Evolutionary conservation across 2,113 vertebrate genomes (phyloP).

Genomic region (Channa maculata): DNA sequence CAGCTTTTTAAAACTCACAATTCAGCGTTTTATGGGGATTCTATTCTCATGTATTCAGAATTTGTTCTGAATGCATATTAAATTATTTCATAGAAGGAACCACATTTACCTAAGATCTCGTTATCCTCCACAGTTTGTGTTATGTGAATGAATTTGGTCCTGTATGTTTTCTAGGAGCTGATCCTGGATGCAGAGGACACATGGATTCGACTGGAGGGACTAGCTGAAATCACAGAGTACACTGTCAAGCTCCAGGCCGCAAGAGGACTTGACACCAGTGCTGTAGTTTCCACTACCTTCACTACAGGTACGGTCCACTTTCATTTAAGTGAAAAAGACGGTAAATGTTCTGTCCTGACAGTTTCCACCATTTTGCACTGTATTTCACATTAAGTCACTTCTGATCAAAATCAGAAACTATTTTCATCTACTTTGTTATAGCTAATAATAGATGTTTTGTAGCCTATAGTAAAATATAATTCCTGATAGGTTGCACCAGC

Average conservation of each 20-base stretch:
- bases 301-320: conserved; percentile 86
- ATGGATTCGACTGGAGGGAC: conserved; percentile 95
- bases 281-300: conserved; percentile 88
- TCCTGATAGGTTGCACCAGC: conserved; percentile 48
- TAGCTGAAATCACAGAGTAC: conserved; percentile 93
- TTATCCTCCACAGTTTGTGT: not conserved
- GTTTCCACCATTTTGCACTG: not conserved
- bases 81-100: conserved; percentile 10
- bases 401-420: conserved; percentile 2
- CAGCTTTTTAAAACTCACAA: conserved; percentile 12
- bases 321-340: too few species aligned
- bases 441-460: too few species aligned
- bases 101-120: too few species aligned
- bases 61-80: conserved; percentile 25
- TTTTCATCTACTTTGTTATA: conserved; percentile 7
- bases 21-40: conserved; percentile 36
- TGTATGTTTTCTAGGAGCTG: conserved; percentile 86
- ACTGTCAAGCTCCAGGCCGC: conserved; percentile 92
- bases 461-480: conserved; percentile 5
- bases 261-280: conserved; percentile 86
- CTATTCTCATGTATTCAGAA: conserved; percentile 28
- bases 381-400: conserved; percentile 31
- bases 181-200: conserved; percentile 97
- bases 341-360: too few species aligned
- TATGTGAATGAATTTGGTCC: conserved; percentile 15